A percentile compares a stretch with the other conserved stretches of the same genome.
phyloP scores from a whole-genome alignment of 2,797 vertebrate species.

The Siniperca undulata region DNA sequence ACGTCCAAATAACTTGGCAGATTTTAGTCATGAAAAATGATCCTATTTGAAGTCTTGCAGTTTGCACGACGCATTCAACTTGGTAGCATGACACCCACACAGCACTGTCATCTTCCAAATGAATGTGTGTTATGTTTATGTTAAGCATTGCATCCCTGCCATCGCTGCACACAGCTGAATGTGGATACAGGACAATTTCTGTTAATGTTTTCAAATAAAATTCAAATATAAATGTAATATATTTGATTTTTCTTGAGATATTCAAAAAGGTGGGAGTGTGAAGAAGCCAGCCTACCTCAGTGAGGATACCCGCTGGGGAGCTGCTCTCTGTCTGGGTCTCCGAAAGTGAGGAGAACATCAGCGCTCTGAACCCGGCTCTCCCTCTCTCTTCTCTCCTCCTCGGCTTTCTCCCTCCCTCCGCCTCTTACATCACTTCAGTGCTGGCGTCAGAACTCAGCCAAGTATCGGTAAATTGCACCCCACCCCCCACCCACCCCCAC shows the following conservation, averaged over 20 bases:
- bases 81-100: slow-evolving; percentile 28
- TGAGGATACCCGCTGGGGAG: slow-evolving; percentile 65
- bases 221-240: background rate
- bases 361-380: slow-evolving; percentile 62
- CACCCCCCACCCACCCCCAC: background rate
- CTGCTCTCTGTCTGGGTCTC: slow-evolving; percentile 75
- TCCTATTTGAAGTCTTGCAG: slow-evolving; percentile 1
- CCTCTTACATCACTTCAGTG: slow-evolving; percentile 82
- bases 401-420: slow-evolving; percentile 64
- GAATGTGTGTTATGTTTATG: background rate
- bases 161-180: background rate
- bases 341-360: slow-evolving; percentile 78
- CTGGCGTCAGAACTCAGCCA: slow-evolving; percentile 83
- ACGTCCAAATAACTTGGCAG: slow-evolving; percentile 20
- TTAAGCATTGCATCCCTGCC: background rate
- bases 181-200: background rate
- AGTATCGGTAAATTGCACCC: slow-evolving; percentile 74
- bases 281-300: slow-evolving; percentile 72
- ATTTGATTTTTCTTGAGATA: background rate
- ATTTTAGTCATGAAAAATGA: background rate
- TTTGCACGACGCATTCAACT: slow-evolving; percentile 37
- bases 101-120: background rate
- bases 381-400: slow-evolving; percentile 58
- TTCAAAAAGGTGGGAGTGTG: slow-evolving; percentile 20
- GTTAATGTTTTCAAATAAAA: background rate